Base-by-base conservation (phyloP, 2,113 vertebrate species). In the Cyanistes caeruleus region DNA sequence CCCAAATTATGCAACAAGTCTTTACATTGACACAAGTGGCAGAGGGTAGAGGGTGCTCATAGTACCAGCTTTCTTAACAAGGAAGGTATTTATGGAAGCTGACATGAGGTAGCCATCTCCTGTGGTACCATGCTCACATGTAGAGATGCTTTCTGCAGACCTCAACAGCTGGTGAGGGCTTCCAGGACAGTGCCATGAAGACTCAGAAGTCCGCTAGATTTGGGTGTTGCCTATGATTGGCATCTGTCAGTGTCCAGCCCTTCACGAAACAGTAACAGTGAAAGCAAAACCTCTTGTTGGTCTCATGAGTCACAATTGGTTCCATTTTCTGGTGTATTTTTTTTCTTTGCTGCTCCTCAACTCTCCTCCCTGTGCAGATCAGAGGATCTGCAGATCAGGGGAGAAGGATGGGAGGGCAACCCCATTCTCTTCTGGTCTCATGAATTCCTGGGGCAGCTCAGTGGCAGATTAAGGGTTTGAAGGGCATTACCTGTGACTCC, bases 141-240 rank as follows among this genome's bases (percentile, higher is more conserved):
- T 25, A 48, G 33, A 43, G 16, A 44, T 25, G 11, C 1, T 53
- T 44, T 9, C n/a, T 58, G 2, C 0, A 1, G 7, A 17, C 70
- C 35, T 25, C 28, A 2, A 10, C 2, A 2, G 48, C 10, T 0
- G 0, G 13, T 1, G 3, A 7, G 15, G 9, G 6, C 31, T 62
- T 48, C 19, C 28, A 65, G 37, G 4, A 9, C 18, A 24, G 39
- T 15, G 41, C 30, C 33, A 46, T 33, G n/a, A 48, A 27, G 17
- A 58, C 28, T 81, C n/a, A 41, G 28, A 69, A n/a, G 30, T 28
- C 3, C 9, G 23, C 44, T 31, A 41, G 19, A 18, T 69, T 41
- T 41, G 53, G 19, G 7, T 58, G n/a, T 44, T 69, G 23, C 53
- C 53, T 69, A 28, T 41, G 53, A n/a, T 17, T 0, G 1, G 13